Base-by-base conservation (phyloP, 2,113 vertebrate genomes). In the Martes martes region DNA sequence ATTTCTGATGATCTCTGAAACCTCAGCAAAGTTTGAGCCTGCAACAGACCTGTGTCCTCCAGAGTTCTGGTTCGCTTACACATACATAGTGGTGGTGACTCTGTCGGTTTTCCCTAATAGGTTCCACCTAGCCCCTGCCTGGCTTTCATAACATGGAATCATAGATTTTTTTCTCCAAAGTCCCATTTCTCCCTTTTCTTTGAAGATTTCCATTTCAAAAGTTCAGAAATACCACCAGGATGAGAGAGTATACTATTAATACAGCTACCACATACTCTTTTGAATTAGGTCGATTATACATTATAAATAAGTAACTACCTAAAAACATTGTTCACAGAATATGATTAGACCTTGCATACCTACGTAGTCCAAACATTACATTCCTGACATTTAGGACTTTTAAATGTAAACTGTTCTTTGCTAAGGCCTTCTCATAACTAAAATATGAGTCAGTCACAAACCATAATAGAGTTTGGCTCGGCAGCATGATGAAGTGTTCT, bases 401-500 rank as follows among this genome's bases (percentile, higher is more conserved):
- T 98, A 98, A 80, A 97, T 98, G 98, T 99, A 98, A 98, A 90
- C 97, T 97, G 98, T 98, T 98, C 98, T 98, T 98, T 99, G 98
- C 98, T 98, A 98, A 98, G 96, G 95, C 96, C 91, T 98, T 97
- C 96, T 97, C 98, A 98, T 98, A 97, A 98, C 99, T 99, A 84
- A 98, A 98, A 95, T 94, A 98, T 99, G 99, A 99, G 98, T 99
- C 98, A 99, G 98, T 98, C 97, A 96, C 96, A 98, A 98, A 98
- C 98, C 98, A 90, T 96, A 97, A 98, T 98, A 97, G 98, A 98
- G 98, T 98, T 98, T 99, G 99, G 98, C 99, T 98, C 50, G 83
- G 93, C 94, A 97, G 59, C 84, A 4, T 98, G 98, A 99, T 99
- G 98, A 99, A 99, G 99, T 99, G 98, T 99, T 99, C 98, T 98